Conservation (phyloP, 2,797 vertebrate genomes). For the Schizopygopsis pylzovi region DNA sequence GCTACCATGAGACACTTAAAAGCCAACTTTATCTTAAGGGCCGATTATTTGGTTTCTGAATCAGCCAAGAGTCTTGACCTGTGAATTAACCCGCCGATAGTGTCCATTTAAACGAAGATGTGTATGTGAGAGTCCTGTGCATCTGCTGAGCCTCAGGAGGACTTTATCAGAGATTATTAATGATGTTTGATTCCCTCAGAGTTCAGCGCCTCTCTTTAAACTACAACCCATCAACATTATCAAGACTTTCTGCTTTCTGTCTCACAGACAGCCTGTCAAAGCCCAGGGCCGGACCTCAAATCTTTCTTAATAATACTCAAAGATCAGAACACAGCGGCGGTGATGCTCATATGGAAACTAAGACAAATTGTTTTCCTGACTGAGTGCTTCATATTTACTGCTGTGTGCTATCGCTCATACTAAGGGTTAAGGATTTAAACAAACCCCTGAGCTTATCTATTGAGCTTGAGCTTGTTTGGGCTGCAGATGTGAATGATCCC, state of each 20-base stretch:
- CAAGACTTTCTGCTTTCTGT: constrained; percentile 56
- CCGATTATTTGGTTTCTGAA: constrained; percentile 43
- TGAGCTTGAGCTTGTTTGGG: not conserved
- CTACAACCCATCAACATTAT: constrained; percentile 51
- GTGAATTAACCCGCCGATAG: constrained; percentile 42
- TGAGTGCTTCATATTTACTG: constrained; percentile 23
- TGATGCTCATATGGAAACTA: constrained; percentile 16
- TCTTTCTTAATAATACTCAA: constrained; percentile 50
- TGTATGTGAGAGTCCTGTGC: constrained; percentile 23
- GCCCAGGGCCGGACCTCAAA: constrained; percentile 29
- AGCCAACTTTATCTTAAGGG: constrained; percentile 40
- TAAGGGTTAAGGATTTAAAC: constrained; percentile 5
- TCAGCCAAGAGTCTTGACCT: constrained; percentile 46
- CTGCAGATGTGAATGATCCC: not conserved
- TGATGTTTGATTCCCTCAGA: constrained; percentile 54
- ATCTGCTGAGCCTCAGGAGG: constrained; percentile 53
- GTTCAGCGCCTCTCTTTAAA: constrained; percentile 51
- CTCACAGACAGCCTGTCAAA: constrained; percentile 39
- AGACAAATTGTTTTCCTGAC: constrained; percentile 1
- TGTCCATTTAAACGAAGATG: constrained; percentile 31
- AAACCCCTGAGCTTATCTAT: not conserved
- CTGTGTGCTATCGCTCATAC: not conserved
- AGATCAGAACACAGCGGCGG: constrained; percentile 20
- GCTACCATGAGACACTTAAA: constrained; percentile 34
- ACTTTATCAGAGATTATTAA: constrained; percentile 65